A percentile compares a stretch with the other conserved stretches of the same genome.
phyloP scores from a whole-genome alignment of 1,140 invertebrate species.

The Diabrotica undecimpunctata region DNA sequence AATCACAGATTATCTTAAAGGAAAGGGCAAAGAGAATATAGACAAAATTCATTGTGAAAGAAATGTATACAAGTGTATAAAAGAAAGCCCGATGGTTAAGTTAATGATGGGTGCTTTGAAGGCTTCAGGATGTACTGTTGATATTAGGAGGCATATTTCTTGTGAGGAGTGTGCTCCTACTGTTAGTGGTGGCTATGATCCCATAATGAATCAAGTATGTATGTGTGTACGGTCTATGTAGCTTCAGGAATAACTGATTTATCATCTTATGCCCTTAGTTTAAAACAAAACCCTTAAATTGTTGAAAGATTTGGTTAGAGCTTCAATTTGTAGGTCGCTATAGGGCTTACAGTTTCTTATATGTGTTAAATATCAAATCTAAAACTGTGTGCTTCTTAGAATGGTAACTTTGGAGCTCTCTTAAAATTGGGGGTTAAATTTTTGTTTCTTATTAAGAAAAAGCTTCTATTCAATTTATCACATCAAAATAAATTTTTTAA shows the following conservation, averaged over 20 bases:
- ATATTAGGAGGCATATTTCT: conserved; percentile 81
- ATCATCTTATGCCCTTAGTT: not conserved
- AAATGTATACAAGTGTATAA: conserved; percentile 71
- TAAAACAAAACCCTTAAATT: no score
- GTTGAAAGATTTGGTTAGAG: no score
- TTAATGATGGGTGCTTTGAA: conserved; percentile 81
- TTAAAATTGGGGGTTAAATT: no score
- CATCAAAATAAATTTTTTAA: no score
- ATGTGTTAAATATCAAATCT: no score
- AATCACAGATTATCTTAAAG: conserved; percentile 53
- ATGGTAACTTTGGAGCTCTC: no score
- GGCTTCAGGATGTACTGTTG: conserved; percentile 76
- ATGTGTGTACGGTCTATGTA: conserved; percentile 1
- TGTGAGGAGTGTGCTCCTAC: conserved; percentile 84
- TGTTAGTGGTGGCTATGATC: conserved; percentile 91
- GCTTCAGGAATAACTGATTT: not conserved
- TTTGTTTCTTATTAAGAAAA: no score
- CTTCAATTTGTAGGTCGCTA: no score
- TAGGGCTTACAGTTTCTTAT: no score
- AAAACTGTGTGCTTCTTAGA: no score
- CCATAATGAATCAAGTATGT: conserved; percentile 72
- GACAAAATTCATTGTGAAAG: conserved; percentile 77
- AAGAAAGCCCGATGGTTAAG: conserved; percentile 79
- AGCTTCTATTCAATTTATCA: no score
- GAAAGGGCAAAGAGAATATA: conserved; percentile 63